A percentile compares a stretch with the other conserved stretches of the same genome.
phyloP scores from a whole-genome alignment of 2,113 vertebrate genomes.

The Cyprinus carpio region DNA sequence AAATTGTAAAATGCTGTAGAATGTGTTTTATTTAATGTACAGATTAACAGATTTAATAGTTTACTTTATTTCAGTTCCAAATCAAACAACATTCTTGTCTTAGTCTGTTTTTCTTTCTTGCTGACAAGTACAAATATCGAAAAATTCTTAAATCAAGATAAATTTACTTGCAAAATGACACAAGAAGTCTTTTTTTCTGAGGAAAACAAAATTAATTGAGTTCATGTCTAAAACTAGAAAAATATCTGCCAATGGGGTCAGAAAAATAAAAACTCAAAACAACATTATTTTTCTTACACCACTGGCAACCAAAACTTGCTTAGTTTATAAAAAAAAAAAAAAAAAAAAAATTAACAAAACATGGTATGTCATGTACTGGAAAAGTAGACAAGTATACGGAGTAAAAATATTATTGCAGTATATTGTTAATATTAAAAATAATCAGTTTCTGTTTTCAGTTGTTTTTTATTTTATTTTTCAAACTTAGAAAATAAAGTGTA shows the following conservation, averaged over 20 bases:
- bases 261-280: too few species aligned
- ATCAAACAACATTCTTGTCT: too few species aligned
- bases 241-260: not conserved
- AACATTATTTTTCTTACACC: too few species aligned
- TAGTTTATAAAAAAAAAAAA: not conserved
- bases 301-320: not conserved
- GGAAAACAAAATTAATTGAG: not conserved
- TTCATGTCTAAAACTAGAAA: not conserved
- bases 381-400: not conserved
- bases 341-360: not conserved
- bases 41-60: not conserved
- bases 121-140: not conserved
- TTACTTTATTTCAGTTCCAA: not conserved
- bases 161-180: not conserved
- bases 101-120: not conserved
- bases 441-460: not conserved
- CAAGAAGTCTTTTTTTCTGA: not conserved
- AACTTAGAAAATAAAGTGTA: not conserved
- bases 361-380: not conserved
- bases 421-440: not conserved
- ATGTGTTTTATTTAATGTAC: not conserved
- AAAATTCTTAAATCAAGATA: not conserved
- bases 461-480: too few species aligned
- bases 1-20: not conserved
- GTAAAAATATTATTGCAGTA: not conserved